phyloP scores from a whole-genome alignment of 1,140 invertebrate genomes.

The Bathynomus jamesi region DNA sequence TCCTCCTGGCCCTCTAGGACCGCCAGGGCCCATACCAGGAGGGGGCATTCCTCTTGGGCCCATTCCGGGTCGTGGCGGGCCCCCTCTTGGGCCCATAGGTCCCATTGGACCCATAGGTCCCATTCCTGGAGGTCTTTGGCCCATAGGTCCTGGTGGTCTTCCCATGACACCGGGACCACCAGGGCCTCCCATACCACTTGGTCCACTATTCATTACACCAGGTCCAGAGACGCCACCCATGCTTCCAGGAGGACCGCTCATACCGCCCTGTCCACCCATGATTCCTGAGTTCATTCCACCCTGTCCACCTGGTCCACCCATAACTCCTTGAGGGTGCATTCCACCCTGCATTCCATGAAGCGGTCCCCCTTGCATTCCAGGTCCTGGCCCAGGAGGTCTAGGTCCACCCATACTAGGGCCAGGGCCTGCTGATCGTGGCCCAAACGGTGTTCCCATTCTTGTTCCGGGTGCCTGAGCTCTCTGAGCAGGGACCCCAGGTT shows the following conservation, averaged over 20 bases:
- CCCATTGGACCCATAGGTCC: slow-evolving; percentile 7
- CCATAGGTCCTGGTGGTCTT: slow-evolving; percentile 20
- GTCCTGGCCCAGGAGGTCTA: slow-evolving; percentile 21
- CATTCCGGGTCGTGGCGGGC: slow-evolving; percentile 24
- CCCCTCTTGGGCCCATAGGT: slow-evolving; percentile 26
- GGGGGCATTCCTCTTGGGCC: slow-evolving; percentile 30
- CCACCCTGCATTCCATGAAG: slow-evolving; percentile 12
- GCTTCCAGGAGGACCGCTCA: neutral
- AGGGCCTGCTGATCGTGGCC: slow-evolving; percentile 24
- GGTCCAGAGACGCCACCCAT: neutral
- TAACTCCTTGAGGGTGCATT: no score
- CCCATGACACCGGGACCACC: slow-evolving; percentile 13
- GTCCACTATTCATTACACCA: slow-evolving; percentile 3
- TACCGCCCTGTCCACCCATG: neutral
- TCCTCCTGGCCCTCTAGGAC: slow-evolving; percentile 22
- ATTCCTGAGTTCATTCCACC: neutral
- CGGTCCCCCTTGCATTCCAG: slow-evolving; percentile 5
- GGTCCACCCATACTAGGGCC: slow-evolving; percentile 10
- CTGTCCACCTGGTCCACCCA: neutral
- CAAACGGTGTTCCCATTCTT: slow-evolving; percentile 24
- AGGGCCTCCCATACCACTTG: slow-evolving; percentile 4
- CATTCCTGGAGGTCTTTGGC: slow-evolving; percentile 14
- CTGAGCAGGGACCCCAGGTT: slow-evolving; percentile 10
- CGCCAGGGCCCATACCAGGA: slow-evolving; percentile 19
- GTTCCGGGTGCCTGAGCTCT: slow-evolving; percentile 15